phyloP scores from a whole-genome alignment of 2,888 invertebrate genomes.

The Melanostoma mellinum region DNA sequence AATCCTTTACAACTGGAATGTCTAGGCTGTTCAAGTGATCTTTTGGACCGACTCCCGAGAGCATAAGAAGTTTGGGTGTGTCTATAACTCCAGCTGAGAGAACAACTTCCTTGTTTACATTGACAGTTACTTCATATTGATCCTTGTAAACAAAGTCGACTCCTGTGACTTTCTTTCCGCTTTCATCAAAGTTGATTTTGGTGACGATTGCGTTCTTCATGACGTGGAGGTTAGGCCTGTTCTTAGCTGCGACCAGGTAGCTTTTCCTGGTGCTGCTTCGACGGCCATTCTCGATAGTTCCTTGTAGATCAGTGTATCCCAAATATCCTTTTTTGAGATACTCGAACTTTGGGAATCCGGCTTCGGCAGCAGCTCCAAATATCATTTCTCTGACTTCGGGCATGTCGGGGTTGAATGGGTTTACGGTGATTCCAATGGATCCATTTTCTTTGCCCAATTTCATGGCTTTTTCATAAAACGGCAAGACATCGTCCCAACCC shows the following conservation, averaged over 20 bases:
- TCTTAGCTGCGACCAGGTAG: constrained; percentile 82
- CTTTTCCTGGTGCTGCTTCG: constrained; percentile 84
- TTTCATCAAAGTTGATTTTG: constrained; percentile 82
- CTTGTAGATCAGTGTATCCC: constrained; percentile 85
- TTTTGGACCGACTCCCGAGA: constrained; percentile 76
- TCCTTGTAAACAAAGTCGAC: constrained; percentile 82
- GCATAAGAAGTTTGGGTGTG: constrained; percentile 75
- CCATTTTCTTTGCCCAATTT: constrained; percentile 80
- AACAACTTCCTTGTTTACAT: constrained; percentile 73
- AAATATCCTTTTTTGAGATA: constrained; percentile 84
- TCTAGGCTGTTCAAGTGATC: constrained; percentile 65
- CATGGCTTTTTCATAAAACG: constrained; percentile 83
- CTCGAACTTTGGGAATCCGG: constrained; percentile 85
- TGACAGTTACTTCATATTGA: constrained; percentile 55
- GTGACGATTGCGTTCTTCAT: constrained; percentile 83
- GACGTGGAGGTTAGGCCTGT: constrained; percentile 80
- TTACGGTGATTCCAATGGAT: constrained; percentile 80
- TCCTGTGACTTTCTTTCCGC: constrained; percentile 81
- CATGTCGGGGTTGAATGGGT: constrained; percentile 76
- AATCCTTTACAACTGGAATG: constrained; percentile 73
- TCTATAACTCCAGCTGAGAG: constrained; percentile 80
- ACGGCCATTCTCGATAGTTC: constrained; percentile 84
- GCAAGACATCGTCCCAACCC: constrained; percentile 83
- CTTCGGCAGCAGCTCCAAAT: constrained; percentile 85
- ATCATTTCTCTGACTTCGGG: constrained; percentile 84